A percentile compares a stretch with the other conserved stretches of the same genome.
Evolutionary conservation across 2,888 invertebrate species (phyloP).

Genomic region (Phyto melanocephala): DNA sequence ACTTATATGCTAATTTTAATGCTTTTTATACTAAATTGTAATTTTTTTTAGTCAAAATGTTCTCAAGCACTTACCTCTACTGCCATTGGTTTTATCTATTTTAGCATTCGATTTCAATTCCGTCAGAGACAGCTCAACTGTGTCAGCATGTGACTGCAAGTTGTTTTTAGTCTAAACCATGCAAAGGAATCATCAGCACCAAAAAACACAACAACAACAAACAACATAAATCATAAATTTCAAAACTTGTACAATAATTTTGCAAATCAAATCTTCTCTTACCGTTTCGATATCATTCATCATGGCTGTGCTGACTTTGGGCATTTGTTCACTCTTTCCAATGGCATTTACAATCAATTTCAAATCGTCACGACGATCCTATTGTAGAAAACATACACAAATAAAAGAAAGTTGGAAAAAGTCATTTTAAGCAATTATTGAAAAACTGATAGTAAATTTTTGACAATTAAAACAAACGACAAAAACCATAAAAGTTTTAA

Average conservation of each 20-base stretch:
- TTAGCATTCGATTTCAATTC: constrained; percentile 69
- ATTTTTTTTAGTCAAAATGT: too few relatives aligned
- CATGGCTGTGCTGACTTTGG: constrained; percentile 75
- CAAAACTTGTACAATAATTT: neutral
- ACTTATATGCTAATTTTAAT: too few relatives aligned
- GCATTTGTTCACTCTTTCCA: constrained; percentile 75
- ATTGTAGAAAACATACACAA: too few relatives aligned
- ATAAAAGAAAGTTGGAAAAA: neutral
- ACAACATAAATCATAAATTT: neutral
- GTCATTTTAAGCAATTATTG: too few relatives aligned
- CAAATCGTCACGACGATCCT: constrained; percentile 78
- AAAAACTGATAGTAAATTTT: constrained; percentile 1
- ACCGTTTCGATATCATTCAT: constrained; percentile 78
- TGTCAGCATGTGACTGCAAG: constrained; percentile 76
- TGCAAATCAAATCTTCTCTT: too few relatives aligned
- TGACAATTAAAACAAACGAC: neutral
- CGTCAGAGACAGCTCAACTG: constrained; percentile 75
- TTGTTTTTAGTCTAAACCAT: constrained; percentile 76
- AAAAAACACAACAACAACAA: constrained; percentile 27
- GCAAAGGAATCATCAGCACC: neutral
- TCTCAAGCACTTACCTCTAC: constrained; percentile 75
- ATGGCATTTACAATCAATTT: constrained; percentile 77
- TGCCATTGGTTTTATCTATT: constrained; percentile 64
- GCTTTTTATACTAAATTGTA: too few relatives aligned
- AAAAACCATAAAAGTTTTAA: neutral